A percentile compares a stretch with the other conserved stretches of the same genome.
These are phyloP conservation scores for Conops quadrifasciatus DNA, from an alignment of 2,888 invertebrate genomes.

Conservation along the genomic window DNA sequence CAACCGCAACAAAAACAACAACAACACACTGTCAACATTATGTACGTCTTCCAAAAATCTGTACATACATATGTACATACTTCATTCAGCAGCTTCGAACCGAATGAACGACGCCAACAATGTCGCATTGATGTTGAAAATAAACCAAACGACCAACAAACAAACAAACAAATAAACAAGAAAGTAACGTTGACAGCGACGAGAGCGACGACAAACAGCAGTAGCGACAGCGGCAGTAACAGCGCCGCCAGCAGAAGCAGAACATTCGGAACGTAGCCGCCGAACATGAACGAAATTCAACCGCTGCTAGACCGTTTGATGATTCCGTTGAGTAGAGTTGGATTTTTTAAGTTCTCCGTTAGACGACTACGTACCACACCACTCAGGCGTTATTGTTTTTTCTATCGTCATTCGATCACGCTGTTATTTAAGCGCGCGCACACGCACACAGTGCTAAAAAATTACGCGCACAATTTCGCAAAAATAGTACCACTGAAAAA, in stretches of 20 bases:
- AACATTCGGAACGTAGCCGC: conserved; percentile 8
- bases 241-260: conserved; percentile 11
- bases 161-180: conserved; percentile 3
- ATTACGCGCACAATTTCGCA: background rate
- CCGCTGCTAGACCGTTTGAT: conserved; percentile 32
- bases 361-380: background rate
- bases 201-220: conserved; percentile 40
- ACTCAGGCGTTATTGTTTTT: background rate
- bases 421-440: background rate
- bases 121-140: too few species aligned
- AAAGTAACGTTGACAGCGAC: conserved; percentile 28
- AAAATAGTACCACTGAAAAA: background rate
- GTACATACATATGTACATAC: too few species aligned
- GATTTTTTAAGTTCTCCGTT: conserved; percentile 28
- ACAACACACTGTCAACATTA: background rate
- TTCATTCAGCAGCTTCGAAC: too few species aligned
- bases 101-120: too few species aligned
- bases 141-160: too few species aligned
- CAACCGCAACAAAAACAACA: background rate
- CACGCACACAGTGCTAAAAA: background rate
- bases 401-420: background rate
- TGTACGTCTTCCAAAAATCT: too few species aligned
- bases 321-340: conserved; percentile 35
- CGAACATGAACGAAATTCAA: conserved; percentile 19
- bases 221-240: conserved; percentile 34